phyloP scores from a whole-genome alignment of 1,140 invertebrate genomes.

The Cardiocondyla obscurior region DNA sequence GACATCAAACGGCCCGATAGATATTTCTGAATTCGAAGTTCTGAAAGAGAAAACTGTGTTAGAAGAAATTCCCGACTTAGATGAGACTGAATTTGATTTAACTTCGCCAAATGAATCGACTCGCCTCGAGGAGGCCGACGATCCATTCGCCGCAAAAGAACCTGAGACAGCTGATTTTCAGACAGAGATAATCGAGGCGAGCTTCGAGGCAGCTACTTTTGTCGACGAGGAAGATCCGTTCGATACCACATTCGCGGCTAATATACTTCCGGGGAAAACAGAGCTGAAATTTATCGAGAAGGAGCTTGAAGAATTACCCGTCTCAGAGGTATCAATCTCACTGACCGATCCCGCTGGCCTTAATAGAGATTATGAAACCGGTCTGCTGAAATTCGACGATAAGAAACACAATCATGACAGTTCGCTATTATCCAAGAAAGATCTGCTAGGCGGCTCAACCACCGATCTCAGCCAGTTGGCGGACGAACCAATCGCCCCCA shows the following conservation, averaged over 20 bases:
- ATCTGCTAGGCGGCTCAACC: constrained; percentile 89
- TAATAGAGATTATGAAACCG: constrained; percentile 84
- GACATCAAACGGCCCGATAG: constrained; percentile 66
- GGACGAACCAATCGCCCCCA: constrained; percentile 88
- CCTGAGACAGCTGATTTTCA: constrained; percentile 68
- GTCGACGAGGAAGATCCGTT: constrained; percentile 89
- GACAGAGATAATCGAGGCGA: constrained; percentile 79
- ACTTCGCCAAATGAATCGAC: constrained; percentile 63
- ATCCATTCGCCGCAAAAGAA: constrained; percentile 80
- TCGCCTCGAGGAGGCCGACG: constrained; percentile 75
- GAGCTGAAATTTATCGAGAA: constrained; percentile 87
- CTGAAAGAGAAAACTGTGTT: constrained; percentile 80
- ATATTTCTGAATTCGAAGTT: constrained; percentile 80
- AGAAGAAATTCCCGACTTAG: constrained; percentile 80
- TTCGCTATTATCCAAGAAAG: constrained; percentile 76
- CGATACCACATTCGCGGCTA: constrained; percentile 93
- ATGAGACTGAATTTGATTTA: constrained; percentile 83
- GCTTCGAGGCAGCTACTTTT: constrained; percentile 80
- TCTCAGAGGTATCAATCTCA: constrained; percentile 79
- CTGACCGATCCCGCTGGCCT: constrained; percentile 82
- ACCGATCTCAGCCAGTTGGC: constrained; percentile 89
- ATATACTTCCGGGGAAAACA: constrained; percentile 88
- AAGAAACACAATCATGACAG: background rate
- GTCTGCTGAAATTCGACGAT: constrained; percentile 69
- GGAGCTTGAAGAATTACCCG: constrained; percentile 84